Evolutionary conservation across 1,140 invertebrate genomes (phyloP), one percentile per base, ranked within the genome.

Genomic region (Pachyrhynchus sulphureomaculatus): DNA sequence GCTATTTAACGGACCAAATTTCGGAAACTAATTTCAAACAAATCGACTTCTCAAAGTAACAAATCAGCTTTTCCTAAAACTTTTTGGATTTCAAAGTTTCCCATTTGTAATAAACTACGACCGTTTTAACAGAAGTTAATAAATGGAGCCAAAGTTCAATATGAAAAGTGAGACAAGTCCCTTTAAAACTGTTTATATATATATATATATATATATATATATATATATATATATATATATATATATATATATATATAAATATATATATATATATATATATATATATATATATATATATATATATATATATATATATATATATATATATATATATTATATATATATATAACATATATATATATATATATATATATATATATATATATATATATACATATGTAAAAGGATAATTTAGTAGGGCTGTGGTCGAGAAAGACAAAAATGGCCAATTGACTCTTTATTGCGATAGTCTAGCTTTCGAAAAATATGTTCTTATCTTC

Each of bases 11-110:
- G 47, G 57, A 59, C 18, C 21, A 34, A 42, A 59, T 59, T 59
- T 51, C 37, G 17, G 47, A 52, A 59, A 59, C 57, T 59, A 59
- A 59, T 59, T 59, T 34, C 39, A 39, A 59, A 59, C 45, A 32
- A 59, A 59, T 59, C 57, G 57, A 59, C 57, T 59, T 59, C 36
- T 6, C 47, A 41, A 59, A 59, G 55, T 58, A 59, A 52, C 37
- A 59, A 59, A 59, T 59, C 57, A 59, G 57, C 55, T 48, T 58
- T 59, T 59, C 57, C 18, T 34, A 13, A 44, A 59, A 59, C 57
- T 59, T 59, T 59, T 59, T 59, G 48, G 51, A 59, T 59, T 59
- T 59, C 51, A 59, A 59, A 59, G 45, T 59, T 59, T 59, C 44
- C 51, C 57, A 59, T 59, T 59, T 51, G 57, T 51, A 59, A 44